phyloP scores from a whole-genome alignment of 2,797 vertebrate species.

The Ctenopoma multispine region DNA sequence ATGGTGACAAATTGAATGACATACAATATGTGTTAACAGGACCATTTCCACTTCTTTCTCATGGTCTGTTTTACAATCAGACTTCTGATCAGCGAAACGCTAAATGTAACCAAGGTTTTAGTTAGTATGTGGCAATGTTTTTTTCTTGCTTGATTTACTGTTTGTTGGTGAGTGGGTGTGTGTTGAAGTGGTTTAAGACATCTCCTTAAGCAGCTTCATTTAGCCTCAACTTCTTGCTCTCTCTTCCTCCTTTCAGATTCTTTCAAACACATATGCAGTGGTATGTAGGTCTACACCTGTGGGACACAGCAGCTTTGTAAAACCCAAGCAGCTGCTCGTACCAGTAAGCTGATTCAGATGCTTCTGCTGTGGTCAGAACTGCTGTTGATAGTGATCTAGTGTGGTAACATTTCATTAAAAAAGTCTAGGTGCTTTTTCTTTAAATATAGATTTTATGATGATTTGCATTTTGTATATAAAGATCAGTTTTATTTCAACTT shows the following conservation, averaged over 20 bases:
- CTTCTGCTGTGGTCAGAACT: slow-evolving; percentile 34
- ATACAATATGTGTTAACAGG: neutral
- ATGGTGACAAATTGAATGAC: neutral
- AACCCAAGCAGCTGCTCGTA: neutral
- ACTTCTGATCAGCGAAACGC: neutral
- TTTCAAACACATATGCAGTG: neutral
- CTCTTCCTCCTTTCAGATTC: slow-evolving; percentile 30
- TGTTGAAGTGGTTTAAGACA: slow-evolving; percentile 24
- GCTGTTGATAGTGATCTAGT: slow-evolving; percentile 19
- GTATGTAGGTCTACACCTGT: slow-evolving; percentile 46
- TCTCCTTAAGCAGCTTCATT: slow-evolving; percentile 20
- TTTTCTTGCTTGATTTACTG: neutral
- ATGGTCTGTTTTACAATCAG: neutral
- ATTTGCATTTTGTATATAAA: neutral
- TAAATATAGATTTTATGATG: neutral
- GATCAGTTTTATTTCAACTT: neutral
- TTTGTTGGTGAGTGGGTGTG: neutral
- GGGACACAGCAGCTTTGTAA: slow-evolving; percentile 28
- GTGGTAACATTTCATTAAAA: slow-evolving; percentile 8
- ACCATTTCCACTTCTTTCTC: slow-evolving; percentile 30
- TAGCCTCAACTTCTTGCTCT: slow-evolving; percentile 1
- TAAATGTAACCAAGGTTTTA: neutral
- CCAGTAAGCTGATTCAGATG: slow-evolving; percentile 1
- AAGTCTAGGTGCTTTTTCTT: neutral
- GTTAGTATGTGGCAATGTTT: neutral